Evolutionary conservation across 2,113 vertebrate species (phyloP).

Genomic region (Semnornis frantzii): DNA sequence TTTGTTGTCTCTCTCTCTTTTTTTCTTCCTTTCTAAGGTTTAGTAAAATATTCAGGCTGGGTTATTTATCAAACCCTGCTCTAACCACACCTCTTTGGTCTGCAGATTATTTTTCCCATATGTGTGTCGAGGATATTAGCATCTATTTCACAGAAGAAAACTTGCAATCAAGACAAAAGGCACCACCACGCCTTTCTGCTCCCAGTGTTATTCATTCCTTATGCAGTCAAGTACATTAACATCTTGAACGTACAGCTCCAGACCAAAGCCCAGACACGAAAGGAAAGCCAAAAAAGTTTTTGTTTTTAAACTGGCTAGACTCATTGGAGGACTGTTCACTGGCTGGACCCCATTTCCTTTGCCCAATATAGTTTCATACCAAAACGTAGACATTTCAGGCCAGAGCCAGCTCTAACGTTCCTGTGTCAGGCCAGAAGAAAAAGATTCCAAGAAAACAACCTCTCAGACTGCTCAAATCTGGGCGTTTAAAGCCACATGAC

Average conservation of each 20-base stretch:
- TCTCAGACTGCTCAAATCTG: background rate
- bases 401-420: constrained; percentile 22
- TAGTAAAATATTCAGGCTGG: background rate
- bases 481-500: background rate
- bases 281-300: constrained; percentile 32
- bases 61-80: background rate
- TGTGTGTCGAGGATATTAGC: background rate
- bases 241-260: background rate
- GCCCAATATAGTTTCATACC: background rate
- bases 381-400: background rate
- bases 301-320: constrained; percentile 58
- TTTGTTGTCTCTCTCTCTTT: no score
- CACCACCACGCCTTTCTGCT: background rate
- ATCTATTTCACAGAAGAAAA: background rate
- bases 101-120: background rate
- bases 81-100: background rate
- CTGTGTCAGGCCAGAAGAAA: background rate
- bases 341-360: constrained; percentile 23
- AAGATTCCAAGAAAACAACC: background rate
- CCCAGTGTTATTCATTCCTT: background rate
- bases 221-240: background rate
- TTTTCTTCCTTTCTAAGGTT: background rate
- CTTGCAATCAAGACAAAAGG: background rate
- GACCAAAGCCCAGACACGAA: constrained; percentile 24
- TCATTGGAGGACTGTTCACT: constrained; percentile 14